These are phyloP conservation scores for Beris chalybata DNA, from an alignment of 2,888 invertebrate species.

Conservation along the genomic window DNA sequence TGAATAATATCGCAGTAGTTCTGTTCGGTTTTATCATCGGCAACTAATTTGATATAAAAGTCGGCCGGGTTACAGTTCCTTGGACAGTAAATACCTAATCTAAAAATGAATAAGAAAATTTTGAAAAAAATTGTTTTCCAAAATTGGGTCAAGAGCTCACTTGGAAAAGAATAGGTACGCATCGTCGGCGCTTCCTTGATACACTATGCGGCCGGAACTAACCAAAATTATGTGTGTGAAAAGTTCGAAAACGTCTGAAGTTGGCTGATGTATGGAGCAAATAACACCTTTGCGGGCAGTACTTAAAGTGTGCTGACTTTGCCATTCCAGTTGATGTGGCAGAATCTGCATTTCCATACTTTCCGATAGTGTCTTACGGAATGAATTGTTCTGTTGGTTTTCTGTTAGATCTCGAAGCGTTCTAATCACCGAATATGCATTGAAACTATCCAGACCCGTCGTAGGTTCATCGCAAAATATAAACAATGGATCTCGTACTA, in stretches of 20 bases:
- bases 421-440: conserved; percentile 77
- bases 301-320: conserved; percentile 11
- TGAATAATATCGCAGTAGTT: conserved; percentile 42
- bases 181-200: conserved; percentile 73
- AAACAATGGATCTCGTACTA: conserved; percentile 84
- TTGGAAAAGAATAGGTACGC: conserved; percentile 70
- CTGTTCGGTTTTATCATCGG: conserved; percentile 54
- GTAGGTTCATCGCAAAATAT: conserved; percentile 95
- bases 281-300: conserved; percentile 62
- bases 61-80: conserved; percentile 83
- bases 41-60: conserved; percentile 70
- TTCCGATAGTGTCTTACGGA: not conserved
- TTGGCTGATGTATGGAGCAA: conserved; percentile 90
- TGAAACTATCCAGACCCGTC: conserved; percentile 88
- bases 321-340: conserved; percentile 42
- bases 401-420: conserved; percentile 66
- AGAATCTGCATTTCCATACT: conserved; percentile 43
- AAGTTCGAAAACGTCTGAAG: conserved; percentile 79
- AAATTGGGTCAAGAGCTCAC: conserved; percentile 57
- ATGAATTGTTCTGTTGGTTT: conserved; percentile 47
- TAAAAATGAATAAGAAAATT: conserved; percentile 50
- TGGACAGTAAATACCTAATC: conserved; percentile 69
- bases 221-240: conserved; percentile 80
- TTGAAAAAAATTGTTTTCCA: not conserved
- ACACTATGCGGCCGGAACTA: conserved; percentile 76